Base-by-base conservation (phyloP, 2,888 invertebrate genomes). In the Nipponacmea schrenckii region DNA sequence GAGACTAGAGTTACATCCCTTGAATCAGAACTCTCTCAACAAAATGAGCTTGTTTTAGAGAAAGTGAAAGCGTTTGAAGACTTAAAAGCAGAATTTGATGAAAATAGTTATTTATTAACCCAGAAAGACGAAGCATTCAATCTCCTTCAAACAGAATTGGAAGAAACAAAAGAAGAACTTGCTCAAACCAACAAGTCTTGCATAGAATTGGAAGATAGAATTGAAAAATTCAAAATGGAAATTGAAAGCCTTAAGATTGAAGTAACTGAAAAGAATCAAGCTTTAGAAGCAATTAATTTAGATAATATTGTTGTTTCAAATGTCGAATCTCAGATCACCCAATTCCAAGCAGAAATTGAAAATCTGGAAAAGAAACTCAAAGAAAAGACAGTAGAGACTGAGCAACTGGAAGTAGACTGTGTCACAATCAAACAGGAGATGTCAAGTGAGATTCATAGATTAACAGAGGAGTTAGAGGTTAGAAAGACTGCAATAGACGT, bases 11-110 rank as follows among this genome's bases (percentile, higher is more conserved):
- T 27, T 0, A 39, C 62, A 50, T 20, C 27, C 17, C 24, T 46
- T 27, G 27, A 71, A 24, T n/a, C 62, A 63, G 67, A 67, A 50
- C 56, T 67, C 20, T 27, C 24, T 56, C n/a, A 65, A 66, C 24
- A 31, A 10, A 20, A 56, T 12, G 24, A 56, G n/a, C 56, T 24
- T 24, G 24, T 56, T 56, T 24, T 24, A 14, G n/a, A 48, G 2
- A 48, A 50, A 39, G 7, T 63, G 27, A 20, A 26, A 45, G 20
- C 17, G 15, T 31, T 56, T 2, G 26, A 15, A 15, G 14, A 12
- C 12, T 8, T 27, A 46, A 45, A 20, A 64, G n/a, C 64, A 65
- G 64, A 64, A n/a, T 15, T 69, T 12, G 48, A 46, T 8, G 44
- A 65, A 66, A 24, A 31, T 14, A 20, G 20, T 20, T 24, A 56